A percentile compares a stretch with the other conserved stretches of the same genome.
Evolutionary conservation across 2,888 invertebrate species (phyloP).

Genomic region (Tanytarsus gracilentus): DNA sequence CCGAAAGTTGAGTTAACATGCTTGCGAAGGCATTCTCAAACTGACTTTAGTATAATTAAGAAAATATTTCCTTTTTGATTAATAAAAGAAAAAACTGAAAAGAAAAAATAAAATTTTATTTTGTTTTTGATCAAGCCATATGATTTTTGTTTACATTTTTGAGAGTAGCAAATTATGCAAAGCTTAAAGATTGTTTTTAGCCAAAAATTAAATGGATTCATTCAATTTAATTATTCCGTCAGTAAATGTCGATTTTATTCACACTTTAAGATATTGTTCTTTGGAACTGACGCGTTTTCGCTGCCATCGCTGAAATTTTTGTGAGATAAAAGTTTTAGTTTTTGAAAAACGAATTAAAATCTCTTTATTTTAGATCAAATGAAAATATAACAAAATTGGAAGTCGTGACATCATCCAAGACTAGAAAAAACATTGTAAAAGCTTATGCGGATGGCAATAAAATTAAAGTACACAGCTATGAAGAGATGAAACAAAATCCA

Average conservation of each 20-base stretch:
- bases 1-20: too few relatives aligned
- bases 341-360: slow-evolving; percentile 14
- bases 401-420: slow-evolving; percentile 60
- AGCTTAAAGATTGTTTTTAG: neutral
- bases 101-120: neutral
- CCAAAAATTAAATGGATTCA: neutral
- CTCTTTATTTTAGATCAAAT: slow-evolving; percentile 5
- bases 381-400: slow-evolving; percentile 34
- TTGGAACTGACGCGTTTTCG: slow-evolving; percentile 79
- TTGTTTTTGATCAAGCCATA: neutral
- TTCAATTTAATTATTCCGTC: slow-evolving; percentile 43
- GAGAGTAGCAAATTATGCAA: too few relatives aligned
- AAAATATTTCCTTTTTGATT: neutral
- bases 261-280: slow-evolving; percentile 57
- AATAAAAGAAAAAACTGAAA: neutral
- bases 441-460: slow-evolving; percentile 56
- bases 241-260: neutral
- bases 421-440: slow-evolving; percentile 54
- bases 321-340: slow-evolving; percentile 49
- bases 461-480: slow-evolving; percentile 59
- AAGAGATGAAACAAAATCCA: slow-evolving; percentile 41
- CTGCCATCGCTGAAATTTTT: slow-evolving; percentile 62
- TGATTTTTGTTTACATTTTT: slow-evolving; percentile 1
- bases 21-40: too few relatives aligned
- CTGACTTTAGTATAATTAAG: too few relatives aligned